Evolutionary conservation across 1,140 invertebrate genomes (phyloP).

Genomic region (Onthophagus taurus): DNA sequence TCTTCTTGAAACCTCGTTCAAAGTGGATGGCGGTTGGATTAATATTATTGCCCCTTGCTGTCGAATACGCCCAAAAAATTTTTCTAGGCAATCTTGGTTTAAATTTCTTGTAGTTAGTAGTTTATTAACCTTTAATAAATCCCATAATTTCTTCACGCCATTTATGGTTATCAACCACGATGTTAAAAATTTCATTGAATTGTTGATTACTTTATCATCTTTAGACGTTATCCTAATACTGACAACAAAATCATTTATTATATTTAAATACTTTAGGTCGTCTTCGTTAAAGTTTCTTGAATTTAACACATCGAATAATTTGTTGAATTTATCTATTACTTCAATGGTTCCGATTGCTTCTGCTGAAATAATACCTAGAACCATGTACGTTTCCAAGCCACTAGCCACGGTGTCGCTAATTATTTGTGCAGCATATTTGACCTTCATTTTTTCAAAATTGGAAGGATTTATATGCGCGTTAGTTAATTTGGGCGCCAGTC

Average conservation of each 20-base stretch:
- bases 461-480: constrained; percentile 27
- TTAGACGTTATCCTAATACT: neutral
- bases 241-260: constrained; percentile 16
- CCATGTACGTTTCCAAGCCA: constrained; percentile 19
- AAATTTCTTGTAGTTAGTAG: constrained; percentile 11
- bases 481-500: constrained; percentile 23
- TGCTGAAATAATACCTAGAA: neutral
- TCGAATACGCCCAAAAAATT: constrained; percentile 16
- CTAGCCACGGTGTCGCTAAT: constrained; percentile 24
- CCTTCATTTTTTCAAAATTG: constrained; percentile 30
- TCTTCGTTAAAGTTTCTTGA: neutral
- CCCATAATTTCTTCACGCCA: constrained; percentile 10
- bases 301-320: constrained; percentile 10
- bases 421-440: constrained; percentile 28
- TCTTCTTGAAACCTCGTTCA: constrained; percentile 12
- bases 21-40: constrained; percentile 19
- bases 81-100: constrained; percentile 20
- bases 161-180: constrained; percentile 9
- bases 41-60: constrained; percentile 13
- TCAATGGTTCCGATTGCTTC: neutral
- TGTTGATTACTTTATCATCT: neutral
- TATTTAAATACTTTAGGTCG: neutral
- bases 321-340: constrained; percentile 5
- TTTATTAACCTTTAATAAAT: constrained; percentile 1
- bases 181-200: neutral